Evolutionary conservation across 2,888 invertebrate genomes (phyloP), one percentile per base, ranked within the genome.

Genomic region (Coelopa pilipes): DNA sequence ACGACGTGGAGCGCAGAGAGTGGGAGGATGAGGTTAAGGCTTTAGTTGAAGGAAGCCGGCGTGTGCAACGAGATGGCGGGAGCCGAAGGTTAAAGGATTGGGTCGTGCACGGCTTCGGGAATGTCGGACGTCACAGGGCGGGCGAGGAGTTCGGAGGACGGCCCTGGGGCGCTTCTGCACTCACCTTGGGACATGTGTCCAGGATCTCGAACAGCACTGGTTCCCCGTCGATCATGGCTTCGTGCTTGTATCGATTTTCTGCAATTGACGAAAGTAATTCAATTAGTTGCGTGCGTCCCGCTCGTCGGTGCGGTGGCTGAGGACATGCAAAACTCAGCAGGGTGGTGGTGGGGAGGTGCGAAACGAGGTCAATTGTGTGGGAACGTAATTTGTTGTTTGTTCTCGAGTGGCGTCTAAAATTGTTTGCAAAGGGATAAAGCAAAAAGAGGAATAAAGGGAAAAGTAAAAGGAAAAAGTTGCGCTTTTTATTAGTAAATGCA

Each of bases 241-340:
- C 96, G 86, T 96, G 94, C 84, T 95, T 96, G 87, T 97, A 96
- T 87, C 94, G 92, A 86, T 93, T 95, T 87, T 96, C 96, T 95
- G 90, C 78, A 91, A 91, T 75, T 53, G 71, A 13, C 63, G 46
- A 60, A 65, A n/a, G 19, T 19, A 49, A 34, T 63, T 24, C 49
- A 34, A 15, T 65, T 65, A 65, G 47, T 17, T 65, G 45, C 12
- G 9, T 46, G 57, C 24, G 21, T 21, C 60, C 15, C 24, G 24
- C 46, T 15, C 34, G 65, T 21, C 21, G 24, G 0, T 3, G 19
- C 0, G 21, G 57, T 5, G 11, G 1, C 34, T 4, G 7, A 34
- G 7, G 34, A 34, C 34, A 34, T 34, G 34, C 34, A 34, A 34
- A 34, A 34, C 34, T 4, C 7, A 34, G 34, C 11, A 57, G 11